A percentile compares a stretch with the other conserved stretches of the same genome.
phyloP scores from a whole-genome alignment of 2,797 vertebrate genomes.

The Lepilemur septentrionalis region DNA sequence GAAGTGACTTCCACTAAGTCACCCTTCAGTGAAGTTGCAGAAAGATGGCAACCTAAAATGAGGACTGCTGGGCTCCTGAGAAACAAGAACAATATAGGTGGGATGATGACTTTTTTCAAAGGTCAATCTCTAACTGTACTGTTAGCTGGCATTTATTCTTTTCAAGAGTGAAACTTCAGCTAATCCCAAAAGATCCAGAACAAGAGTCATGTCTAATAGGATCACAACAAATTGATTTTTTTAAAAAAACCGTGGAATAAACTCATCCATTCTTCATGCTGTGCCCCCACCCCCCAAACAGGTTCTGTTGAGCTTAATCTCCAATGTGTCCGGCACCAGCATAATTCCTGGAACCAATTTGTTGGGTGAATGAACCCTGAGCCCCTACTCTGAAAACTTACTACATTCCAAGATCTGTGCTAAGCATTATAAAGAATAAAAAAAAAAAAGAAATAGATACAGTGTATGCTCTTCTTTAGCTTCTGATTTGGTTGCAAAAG shows the following conservation, averaged over 20 bases:
- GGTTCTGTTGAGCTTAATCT: neutral
- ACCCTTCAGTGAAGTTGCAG: neutral
- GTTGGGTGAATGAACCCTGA: neutral
- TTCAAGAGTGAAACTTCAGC: neutral
- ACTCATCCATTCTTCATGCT: neutral
- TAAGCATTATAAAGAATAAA: neutral
- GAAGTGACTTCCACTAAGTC: neutral
- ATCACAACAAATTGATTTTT: neutral
- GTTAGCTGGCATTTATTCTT: neutral
- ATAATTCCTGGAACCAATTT: neutral
- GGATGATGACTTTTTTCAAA: neutral
- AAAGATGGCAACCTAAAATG: neutral
- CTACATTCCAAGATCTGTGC: neutral
- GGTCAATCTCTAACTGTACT: neutral
- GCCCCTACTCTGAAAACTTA: neutral
- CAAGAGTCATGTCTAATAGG: neutral
- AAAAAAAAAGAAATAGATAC: neutral
- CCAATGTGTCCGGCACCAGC: neutral
- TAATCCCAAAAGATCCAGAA: conserved; percentile 7
- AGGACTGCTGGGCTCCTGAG: neutral
- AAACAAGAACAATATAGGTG: neutral
- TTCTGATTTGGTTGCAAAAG: neutral
- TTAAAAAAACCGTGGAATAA: neutral
- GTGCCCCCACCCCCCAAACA: neutral
- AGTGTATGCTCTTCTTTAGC: neutral